phyloP scores from a whole-genome alignment of 2,888 invertebrate genomes.

The Allacma fusca region DNA sequence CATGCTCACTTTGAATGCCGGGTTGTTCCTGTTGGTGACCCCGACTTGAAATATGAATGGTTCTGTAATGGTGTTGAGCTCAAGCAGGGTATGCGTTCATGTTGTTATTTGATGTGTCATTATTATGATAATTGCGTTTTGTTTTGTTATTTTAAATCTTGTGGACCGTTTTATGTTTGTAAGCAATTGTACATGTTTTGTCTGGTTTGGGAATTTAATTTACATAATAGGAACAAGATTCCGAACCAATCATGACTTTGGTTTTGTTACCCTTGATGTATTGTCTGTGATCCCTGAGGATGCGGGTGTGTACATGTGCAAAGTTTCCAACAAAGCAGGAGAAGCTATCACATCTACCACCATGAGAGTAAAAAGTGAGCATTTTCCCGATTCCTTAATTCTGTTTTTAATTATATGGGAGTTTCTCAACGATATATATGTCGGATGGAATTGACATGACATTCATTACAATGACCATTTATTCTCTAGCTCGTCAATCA shows the following conservation, averaged over 20 bases:
- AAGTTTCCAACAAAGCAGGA: slow-evolving; percentile 79
- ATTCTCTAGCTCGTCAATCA: slow-evolving; percentile 71
- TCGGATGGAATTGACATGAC: neutral
- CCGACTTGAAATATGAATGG: slow-evolving; percentile 92
- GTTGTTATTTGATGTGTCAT: slow-evolving; percentile 18
- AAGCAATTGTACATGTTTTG: too few species aligned
- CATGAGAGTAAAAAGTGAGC: slow-evolving; percentile 79
- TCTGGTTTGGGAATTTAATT: too few species aligned
- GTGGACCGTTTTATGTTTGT: too few species aligned
- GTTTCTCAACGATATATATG: slow-evolving; percentile 5
- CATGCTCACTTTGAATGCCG: slow-evolving; percentile 90
- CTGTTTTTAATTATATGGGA: neutral
- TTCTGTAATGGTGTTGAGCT: slow-evolving; percentile 92
- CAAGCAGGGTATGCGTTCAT: slow-evolving; percentile 77
- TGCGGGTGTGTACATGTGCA: slow-evolving; percentile 80
- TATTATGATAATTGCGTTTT: neutral
- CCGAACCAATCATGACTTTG: slow-evolving; percentile 91
- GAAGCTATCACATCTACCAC: slow-evolving; percentile 92
- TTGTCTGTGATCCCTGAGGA: slow-evolving; percentile 87
- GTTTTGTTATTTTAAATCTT: too few species aligned
- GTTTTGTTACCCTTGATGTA: slow-evolving; percentile 91
- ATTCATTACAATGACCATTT: slow-evolving; percentile 20
- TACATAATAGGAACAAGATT: slow-evolving; percentile 80
- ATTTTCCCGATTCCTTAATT: neutral
- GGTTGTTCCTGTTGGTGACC: slow-evolving; percentile 92